These are phyloP conservation scores for Pseudoips prasinana DNA, from an alignment of 2,888 invertebrate species.

Conservation along the genomic window DNA sequence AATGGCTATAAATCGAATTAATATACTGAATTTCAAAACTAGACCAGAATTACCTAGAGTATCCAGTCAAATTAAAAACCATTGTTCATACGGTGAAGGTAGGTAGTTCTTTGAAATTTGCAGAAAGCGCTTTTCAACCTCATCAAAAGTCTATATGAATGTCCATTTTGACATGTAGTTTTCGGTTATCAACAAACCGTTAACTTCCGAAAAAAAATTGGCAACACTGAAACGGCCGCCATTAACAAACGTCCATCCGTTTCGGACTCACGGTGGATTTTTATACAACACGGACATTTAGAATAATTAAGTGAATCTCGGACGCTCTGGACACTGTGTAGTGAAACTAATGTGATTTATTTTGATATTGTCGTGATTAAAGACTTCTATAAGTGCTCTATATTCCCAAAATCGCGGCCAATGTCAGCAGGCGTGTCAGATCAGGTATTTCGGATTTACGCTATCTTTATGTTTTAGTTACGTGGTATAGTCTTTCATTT, in stretches of 20 bases:
- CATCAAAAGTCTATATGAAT: too few species aligned
- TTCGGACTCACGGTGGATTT: conserved; percentile 61
- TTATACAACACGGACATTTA: conserved; percentile 65
- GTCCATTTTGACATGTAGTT: too few species aligned
- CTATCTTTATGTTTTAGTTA: conserved; percentile 48
- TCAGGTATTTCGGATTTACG: conserved; percentile 85
- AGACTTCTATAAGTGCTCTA: conserved; percentile 75
- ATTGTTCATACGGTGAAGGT: too few species aligned
- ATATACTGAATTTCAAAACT: too few species aligned
- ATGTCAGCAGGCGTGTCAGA: conserved; percentile 96
- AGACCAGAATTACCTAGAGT: too few species aligned
- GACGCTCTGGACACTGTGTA: conserved; percentile 69
- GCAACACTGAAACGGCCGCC: conserved; percentile 59
- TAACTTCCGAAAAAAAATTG: conserved; percentile 28
- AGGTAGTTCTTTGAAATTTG: too few species aligned
- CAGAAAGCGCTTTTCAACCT: too few species aligned
- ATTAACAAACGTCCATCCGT: conserved; percentile 72
- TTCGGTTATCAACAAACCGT: conserved; percentile 17
- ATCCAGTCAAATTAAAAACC: too few species aligned
- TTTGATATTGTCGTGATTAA: conserved; percentile 66
- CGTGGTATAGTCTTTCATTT: conserved; percentile 30
- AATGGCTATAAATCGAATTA: too few species aligned
- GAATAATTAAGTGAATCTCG: conserved; percentile 55
- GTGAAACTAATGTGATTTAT: conserved; percentile 78
- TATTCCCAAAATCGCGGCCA: conserved; percentile 85